A percentile compares a stretch with the other conserved stretches of the same genome.
phyloP scores from a whole-genome alignment of 2,797 vertebrate species.

The Premnoplex brunnescens region DNA sequence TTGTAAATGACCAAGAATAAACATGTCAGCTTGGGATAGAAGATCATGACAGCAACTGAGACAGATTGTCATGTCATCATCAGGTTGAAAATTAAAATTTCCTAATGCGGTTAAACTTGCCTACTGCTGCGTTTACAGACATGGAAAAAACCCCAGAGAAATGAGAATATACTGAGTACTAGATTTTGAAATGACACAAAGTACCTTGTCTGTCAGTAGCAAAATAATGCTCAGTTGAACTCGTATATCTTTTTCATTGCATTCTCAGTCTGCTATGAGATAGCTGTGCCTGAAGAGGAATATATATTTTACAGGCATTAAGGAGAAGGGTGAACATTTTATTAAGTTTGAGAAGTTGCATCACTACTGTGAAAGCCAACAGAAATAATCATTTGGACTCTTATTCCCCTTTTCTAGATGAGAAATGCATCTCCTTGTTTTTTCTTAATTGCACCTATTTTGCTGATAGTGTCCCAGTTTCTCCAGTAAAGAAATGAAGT shows the following conservation, averaged over 20 bases:
- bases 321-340: neutral
- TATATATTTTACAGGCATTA: neutral
- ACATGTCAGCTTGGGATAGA: constrained; percentile 50
- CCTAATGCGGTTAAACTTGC: constrained; percentile 10
- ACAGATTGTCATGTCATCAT: constrained; percentile 34
- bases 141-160: neutral
- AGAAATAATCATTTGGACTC: neutral
- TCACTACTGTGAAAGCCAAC: constrained; percentile 6
- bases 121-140: neutral
- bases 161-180: neutral
- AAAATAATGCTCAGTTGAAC: constrained; percentile 9
- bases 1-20: constrained; percentile 61
- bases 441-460: neutral
- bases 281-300: neutral
- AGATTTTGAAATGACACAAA: constrained; percentile 15
- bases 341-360: neutral
- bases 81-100: constrained; percentile 54
- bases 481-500: neutral
- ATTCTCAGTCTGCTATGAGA: neutral
- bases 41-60: constrained; percentile 31
- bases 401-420: neutral
- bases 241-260: neutral
- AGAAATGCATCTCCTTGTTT: neutral
- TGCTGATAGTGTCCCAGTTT: neutral
- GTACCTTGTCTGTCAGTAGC: neutral